Evolutionary conservation across 2,888 invertebrate genomes (phyloP), one percentile per base, ranked within the genome.

Genomic region (Patella caerulea): DNA sequence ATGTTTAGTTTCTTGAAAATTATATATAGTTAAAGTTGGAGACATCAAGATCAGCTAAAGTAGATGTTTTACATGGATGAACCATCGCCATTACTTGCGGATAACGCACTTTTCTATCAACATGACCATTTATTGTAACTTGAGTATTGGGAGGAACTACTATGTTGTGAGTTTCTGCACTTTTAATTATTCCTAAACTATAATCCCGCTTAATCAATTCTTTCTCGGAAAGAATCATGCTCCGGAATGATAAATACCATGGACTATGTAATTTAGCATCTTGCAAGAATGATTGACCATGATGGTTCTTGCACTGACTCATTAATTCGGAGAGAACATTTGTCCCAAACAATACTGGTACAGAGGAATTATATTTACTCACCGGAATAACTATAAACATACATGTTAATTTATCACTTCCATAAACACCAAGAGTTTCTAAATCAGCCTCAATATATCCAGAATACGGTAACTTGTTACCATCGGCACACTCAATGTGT

Each of bases 401-500:
- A 69, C 74, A 70, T 3, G 17, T n/a, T 19, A 17, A 15, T 1
- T n/a, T 74, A 15, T n/a, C n/a, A n/a, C n/a, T n/a, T n/a, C n/a
- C n/a, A n/a, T n/a, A n/a, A n/a, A n/a, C n/a, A n/a, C n/a, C 69
- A 34, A 65, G 0, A 17, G 52, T 54, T 14, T 9, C 5, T 19
- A 74, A 15, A 9, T 19, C 4, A 15, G 69, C 52, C 17, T 53
- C 53, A n/a, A 74, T 69, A 70, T 69, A 74, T 12, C 74, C 52
- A 11, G n/a, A 70, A 45, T 74, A 74, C 45, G 69, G 74, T 7
- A 74, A 45, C 7, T 34, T 29, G 9, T 74, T 17, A 52, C 74
- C 69, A 52, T 74, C 74, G 12, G 70, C 74, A 53, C 70, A 52
- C 15, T 74, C 74, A 17, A 74, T 74, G n/a, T 65, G 2, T 55